Conservation (phyloP, 2,113 vertebrate genomes). For the Perca schrenkii region DNA sequence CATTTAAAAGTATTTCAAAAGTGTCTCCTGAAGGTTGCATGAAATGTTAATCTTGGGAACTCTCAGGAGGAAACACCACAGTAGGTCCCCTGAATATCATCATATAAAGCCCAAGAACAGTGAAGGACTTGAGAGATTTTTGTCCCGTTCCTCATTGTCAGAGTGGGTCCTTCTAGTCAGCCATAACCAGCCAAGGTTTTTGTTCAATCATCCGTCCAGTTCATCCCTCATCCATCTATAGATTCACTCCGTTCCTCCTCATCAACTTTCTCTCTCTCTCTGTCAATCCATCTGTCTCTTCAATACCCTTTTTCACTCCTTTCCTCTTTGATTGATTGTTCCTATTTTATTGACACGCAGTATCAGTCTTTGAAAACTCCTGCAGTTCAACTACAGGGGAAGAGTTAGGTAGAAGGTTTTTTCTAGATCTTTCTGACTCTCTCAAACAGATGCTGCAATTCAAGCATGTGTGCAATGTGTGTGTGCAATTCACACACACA, state of each 20-base stretch:
- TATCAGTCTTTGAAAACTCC: background rate
- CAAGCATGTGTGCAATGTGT: background rate
- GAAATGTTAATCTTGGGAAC: conserved; percentile 59
- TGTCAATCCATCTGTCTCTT: too few relatives aligned
- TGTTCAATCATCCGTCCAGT: background rate
- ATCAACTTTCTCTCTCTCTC: background rate
- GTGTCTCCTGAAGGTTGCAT: conserved; percentile 55
- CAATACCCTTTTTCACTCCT: too few relatives aligned
- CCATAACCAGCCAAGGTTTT: background rate
- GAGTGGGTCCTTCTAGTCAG: background rate
- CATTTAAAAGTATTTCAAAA: conserved; percentile 49
- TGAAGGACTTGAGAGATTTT: conserved; percentile 16
- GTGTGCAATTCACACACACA: background rate
- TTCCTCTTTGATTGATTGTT: too few relatives aligned
- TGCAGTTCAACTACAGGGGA: background rate
- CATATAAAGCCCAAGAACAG: conserved; percentile 38
- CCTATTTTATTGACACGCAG: background rate
- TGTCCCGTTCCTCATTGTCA: too few relatives aligned
- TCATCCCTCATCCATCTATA: background rate
- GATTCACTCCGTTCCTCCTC: conserved; percentile 6
- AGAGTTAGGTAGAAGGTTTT: background rate
- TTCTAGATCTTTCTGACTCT: background rate
- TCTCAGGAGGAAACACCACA: conserved; percentile 39
- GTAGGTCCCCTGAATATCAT: conserved; percentile 34
- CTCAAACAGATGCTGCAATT: background rate